Percentiles rank a stretch among this genome's conserved stretches.
Evolutionary conservation across 2,113 vertebrate genomes (phyloP).

Genomic region (Trematocara zebra): DNA sequence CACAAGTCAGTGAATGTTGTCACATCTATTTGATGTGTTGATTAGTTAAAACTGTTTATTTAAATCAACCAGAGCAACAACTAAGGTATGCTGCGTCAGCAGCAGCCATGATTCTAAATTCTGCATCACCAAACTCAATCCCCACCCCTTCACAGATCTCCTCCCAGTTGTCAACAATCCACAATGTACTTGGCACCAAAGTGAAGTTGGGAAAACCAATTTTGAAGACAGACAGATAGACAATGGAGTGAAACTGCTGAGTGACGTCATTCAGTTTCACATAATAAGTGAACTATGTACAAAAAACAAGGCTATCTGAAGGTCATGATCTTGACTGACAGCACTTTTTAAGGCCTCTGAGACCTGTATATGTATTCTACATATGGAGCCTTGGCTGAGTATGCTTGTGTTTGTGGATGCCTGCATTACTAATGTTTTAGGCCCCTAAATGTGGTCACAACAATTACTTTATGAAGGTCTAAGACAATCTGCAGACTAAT

Average conservation of each 20-base stretch:
- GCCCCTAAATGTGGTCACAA: background rate
- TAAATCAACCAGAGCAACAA: background rate
- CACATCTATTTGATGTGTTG: background rate
- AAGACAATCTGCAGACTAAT: background rate
- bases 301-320: conserved; percentile 4
- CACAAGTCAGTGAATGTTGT: background rate
- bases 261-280: background rate
- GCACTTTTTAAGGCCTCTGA: background rate
- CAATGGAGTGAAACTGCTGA: background rate
- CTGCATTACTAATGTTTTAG: background rate
- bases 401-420: background rate
- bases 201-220: background rate
- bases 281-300: background rate
- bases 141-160: background rate
- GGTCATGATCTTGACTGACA: conserved; percentile 34
- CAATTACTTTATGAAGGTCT: background rate
- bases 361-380: background rate
- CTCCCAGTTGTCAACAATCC: background rate
- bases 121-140: background rate
- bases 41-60: background rate
- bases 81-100: background rate
- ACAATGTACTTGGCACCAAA: background rate
- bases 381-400: background rate
- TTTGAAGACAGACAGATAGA: background rate
- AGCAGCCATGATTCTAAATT: background rate